phyloP scores from a whole-genome alignment of 92 coral and sea anemone species.

The Zoanthus sansibaricus region DNA sequence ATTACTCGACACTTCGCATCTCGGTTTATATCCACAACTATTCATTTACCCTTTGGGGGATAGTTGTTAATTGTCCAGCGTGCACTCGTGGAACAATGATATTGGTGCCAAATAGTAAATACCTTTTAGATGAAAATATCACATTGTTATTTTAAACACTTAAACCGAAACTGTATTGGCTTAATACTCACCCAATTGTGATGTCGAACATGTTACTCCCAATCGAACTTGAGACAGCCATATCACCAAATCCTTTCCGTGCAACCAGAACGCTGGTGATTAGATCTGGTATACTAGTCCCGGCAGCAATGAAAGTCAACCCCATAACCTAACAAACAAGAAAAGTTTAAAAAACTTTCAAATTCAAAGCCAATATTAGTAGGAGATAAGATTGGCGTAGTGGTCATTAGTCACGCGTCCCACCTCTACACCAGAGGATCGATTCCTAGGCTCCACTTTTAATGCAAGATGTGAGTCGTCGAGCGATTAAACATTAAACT shows the following conservation, averaged over 20 bases:
- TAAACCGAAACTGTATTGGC: background rate
- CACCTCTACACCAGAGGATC: too few species aligned
- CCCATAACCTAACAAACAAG: constrained; percentile 80
- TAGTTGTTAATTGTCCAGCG: too few species aligned
- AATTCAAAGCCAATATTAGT: background rate
- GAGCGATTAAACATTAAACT: too few species aligned
- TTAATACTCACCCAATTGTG: constrained; percentile 80
- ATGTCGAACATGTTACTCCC: constrained; percentile 96
- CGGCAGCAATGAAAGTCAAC: constrained; percentile 93
- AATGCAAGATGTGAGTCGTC: too few species aligned
- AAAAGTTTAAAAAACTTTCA: background rate
- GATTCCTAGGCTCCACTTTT: too few species aligned
- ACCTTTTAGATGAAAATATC: background rate
- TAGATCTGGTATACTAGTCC: constrained; percentile 96
- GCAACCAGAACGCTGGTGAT: constrained; percentile 98
- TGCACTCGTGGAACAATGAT: too few species aligned
- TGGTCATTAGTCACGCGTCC: too few species aligned
- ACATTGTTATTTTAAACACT: background rate
- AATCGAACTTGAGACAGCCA: constrained; percentile 99
- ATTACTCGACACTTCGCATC: too few species aligned
- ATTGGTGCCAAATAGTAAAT: too few species aligned
- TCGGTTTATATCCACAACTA: too few species aligned
- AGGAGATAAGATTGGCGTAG: too few species aligned
- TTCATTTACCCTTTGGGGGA: too few species aligned
- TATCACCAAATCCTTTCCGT: constrained; percentile 97